Conservation (phyloP, 2,113 vertebrate species). For the Oryzias melastigma region DNA sequence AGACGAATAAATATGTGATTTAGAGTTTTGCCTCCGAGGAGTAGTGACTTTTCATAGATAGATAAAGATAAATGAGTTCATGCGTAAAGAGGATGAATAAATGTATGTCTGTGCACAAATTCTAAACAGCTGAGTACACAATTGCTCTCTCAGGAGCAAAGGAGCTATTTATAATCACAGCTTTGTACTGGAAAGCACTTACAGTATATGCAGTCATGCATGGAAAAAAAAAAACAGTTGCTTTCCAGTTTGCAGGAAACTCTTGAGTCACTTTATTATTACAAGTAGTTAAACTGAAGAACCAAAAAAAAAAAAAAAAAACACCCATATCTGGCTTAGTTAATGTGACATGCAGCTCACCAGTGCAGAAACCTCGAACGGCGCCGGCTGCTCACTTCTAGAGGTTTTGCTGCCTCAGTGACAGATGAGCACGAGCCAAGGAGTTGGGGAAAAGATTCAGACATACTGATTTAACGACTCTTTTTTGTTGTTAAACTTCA, state of each 20-base stretch:
- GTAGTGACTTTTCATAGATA: background rate
- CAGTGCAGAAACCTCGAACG: slow-evolving; percentile 49
- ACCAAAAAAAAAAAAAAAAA: slow-evolving; percentile 36
- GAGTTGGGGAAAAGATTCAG: slow-evolving; percentile 30
- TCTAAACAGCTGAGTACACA: slow-evolving; percentile 43
- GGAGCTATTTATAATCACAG: slow-evolving; percentile 59
- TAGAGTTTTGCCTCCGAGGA: slow-evolving; percentile 18
- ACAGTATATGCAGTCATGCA: slow-evolving; percentile 62
- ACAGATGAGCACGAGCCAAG: slow-evolving; percentile 52
- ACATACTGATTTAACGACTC: slow-evolving; percentile 62
- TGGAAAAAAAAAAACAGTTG: slow-evolving; percentile 57
- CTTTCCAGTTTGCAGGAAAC: slow-evolving; percentile 54
- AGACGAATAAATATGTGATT: slow-evolving; percentile 27
- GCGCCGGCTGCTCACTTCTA: slow-evolving; percentile 51
- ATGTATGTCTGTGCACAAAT: slow-evolving; percentile 19
- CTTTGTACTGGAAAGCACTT: slow-evolving; percentile 61
- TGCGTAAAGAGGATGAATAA: slow-evolving; percentile 17
- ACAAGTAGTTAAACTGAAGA: slow-evolving; percentile 67
- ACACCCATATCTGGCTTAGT: slow-evolving; percentile 60
- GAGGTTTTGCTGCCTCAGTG: slow-evolving; percentile 50
- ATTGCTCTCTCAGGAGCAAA: slow-evolving; percentile 29
- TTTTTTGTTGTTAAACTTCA: slow-evolving; percentile 52
- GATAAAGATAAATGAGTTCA: slow-evolving; percentile 36
- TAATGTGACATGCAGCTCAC: slow-evolving; percentile 67
- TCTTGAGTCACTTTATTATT: slow-evolving; percentile 60